Evolutionary conservation across 2,113 vertebrate genomes (phyloP).

Genomic region (Spea bombifrons): DNA sequence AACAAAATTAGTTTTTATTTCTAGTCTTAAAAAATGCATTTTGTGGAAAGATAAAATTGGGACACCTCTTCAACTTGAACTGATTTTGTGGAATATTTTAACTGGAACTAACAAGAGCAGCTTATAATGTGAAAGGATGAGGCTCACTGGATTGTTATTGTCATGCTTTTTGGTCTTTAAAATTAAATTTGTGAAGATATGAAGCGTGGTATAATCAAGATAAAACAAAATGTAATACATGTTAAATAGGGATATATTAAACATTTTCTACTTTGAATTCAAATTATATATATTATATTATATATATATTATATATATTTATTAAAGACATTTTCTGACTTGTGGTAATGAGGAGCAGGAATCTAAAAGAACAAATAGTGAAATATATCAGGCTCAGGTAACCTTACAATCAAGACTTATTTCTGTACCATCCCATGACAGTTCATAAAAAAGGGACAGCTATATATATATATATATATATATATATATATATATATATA

Average conservation of each 20-base stretch:
- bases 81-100: conserved; percentile 34
- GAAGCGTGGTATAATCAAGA: conserved; percentile 32
- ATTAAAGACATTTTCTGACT: no score
- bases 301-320: no score
- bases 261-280: no score
- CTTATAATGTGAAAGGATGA: conserved; percentile 22
- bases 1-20: conserved; percentile 14
- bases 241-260: not conserved
- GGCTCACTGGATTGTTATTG: conserved; percentile 35
- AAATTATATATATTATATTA: no score
- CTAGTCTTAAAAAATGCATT: conserved; percentile 15
- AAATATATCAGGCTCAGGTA: no score
- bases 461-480: no score
- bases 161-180: conserved; percentile 35
- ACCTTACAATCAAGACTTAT: no score
- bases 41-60: conserved; percentile 15
- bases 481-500: no score
- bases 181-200: conserved; percentile 33
- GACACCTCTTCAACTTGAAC: conserved; percentile 27
- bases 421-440: no score
- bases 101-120: conserved; percentile 32
- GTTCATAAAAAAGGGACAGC: no score
- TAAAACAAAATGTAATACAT: conserved; percentile 38
- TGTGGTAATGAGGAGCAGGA: no score
- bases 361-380: no score